Evolutionary conservation across 2,113 vertebrate species (phyloP), one percentile per base, ranked within the genome.

Genomic region (Microcebus lehilahytsara): DNA sequence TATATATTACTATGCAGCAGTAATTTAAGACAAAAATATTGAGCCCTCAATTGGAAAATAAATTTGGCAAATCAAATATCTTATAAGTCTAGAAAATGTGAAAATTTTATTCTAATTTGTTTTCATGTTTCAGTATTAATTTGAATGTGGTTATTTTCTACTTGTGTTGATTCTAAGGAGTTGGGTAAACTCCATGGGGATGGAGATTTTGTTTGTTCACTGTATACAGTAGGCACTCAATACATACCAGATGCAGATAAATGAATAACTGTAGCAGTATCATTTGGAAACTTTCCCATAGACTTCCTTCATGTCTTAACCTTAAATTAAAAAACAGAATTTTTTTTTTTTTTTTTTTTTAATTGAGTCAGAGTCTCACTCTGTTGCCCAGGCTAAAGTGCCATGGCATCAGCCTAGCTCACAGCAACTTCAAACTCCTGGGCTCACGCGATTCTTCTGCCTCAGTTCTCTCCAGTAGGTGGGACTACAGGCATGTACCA

Each of bases 11-110:
- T 64, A 27, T 40, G 7, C 25, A 66, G n/a, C 27, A 89, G 30
- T 56, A 56, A 62, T 64, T 95, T 13, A 51, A 71, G 30, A 83
- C 81, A 93, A 92, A 96, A 93, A 85, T 94, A 83, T 58, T 30
- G 17, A 71, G 20, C 19, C 93, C 37, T 46, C n/a, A 86, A 25
- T 32, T 91, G 9, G 34, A 75, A 80, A 91, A 80, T 51, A 66
- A 51, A 87, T 42, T 75, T 81, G 62, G 23, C 22, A 89, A 42
- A 86, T 95, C 6, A 74, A 46, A 62, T 93, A 86, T 9, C 62
- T 14, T 71, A 0, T 84, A 79, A 83, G 6, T 72, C 46, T 66
- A 75, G 72, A 88, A 94, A 95, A 72, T 30, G 9, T 84, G 13
- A 94, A 77, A n/a, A 85, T 71, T 74, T 60, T 19, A 78, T 96